Base-by-base conservation (phyloP, 2,888 invertebrate species). In the Caenorhabditis macrosperma region DNA sequence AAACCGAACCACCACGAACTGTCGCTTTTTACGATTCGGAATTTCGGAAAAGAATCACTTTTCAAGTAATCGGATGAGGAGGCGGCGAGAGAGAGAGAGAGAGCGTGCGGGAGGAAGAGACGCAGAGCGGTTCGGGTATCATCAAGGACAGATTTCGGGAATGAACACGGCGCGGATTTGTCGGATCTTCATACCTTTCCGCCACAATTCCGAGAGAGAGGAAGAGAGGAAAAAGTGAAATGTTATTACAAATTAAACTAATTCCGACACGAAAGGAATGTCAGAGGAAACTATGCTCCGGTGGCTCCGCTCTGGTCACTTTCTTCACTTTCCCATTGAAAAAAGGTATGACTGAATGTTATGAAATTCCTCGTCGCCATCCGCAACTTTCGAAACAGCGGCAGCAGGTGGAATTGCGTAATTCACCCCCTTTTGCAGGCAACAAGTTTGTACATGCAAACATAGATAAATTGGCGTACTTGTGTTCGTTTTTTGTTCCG, bases 91-190 rank as follows among this genome's bases (percentile, higher is more conserved):
- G n/a, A n/a, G n/a, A n/a, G n/a, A n/a, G 24, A 75, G 50, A 77
- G 48, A 77, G 77, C 50, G 17, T 48, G 30, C 4, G n/a, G 28
- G 57, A 41, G 9, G 61, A 55, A 63, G 76, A 76, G 57, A 68
- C 63, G 61, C 57, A 63, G 68, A 76, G 17, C 33, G 9, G 17
- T 35, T n/a, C n/a, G 30, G 60, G 67, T 67, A 61, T 67, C 77
- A 66, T 52, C 68, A 76, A 63, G 68, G 76, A 61, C 66, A 61
- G 59, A 66, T 75, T 75, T 67, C 60, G 75, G 60, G 75, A 66
- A 75, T 60, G 67, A 67, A 67, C 52, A 48, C 33, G 24, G 12
- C 44, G 38, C 60, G 24, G 59, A 59, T 75, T 66, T 57, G 66
- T 59, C 60, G 61, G 24, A 55, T 24, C 24, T 54, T 54, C 52